phyloP scores from a whole-genome alignment of 2,888 invertebrate genomes.

The Reticulitermes lucifugus region DNA sequence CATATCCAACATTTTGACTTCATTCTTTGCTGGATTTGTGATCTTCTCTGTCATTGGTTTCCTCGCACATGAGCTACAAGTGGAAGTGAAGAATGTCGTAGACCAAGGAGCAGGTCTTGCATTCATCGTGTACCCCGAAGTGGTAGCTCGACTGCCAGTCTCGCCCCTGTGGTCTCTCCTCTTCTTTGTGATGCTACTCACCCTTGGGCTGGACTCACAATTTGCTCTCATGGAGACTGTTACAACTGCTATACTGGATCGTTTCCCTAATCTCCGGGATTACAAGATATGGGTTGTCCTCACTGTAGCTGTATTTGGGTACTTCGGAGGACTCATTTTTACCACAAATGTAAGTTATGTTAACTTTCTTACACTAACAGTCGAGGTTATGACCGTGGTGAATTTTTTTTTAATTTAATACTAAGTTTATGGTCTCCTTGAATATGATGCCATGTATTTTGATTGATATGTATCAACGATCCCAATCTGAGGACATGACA shows the following conservation, averaged over 20 bases:
- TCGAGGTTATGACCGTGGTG: too few relatives aligned
- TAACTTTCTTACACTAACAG: too few relatives aligned
- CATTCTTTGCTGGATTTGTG: slow-evolving; percentile 84
- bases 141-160: slow-evolving; percentile 79
- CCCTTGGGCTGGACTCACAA: slow-evolving; percentile 79
- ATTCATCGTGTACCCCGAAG: slow-evolving; percentile 89
- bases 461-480: too few relatives aligned
- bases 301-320: slow-evolving; percentile 59
- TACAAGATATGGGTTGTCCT: slow-evolving; percentile 60
- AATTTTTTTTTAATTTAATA: too few relatives aligned
- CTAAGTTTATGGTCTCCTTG: too few relatives aligned
- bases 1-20: slow-evolving; percentile 80
- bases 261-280: slow-evolving; percentile 63
- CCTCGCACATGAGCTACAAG: slow-evolving; percentile 79
- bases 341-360: slow-evolving; percentile 57
- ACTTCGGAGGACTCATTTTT: slow-evolving; percentile 61
- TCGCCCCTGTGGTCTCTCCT: slow-evolving; percentile 86
- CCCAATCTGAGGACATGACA: too few relatives aligned
- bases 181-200: slow-evolving; percentile 83
- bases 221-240: slow-evolving; percentile 68
- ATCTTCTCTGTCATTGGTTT: slow-evolving; percentile 87
- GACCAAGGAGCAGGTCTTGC: slow-evolving; percentile 83
- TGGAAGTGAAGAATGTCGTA: slow-evolving; percentile 78
- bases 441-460: too few relatives aligned
- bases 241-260: slow-evolving; percentile 67